Evolutionary conservation across 2,888 invertebrate species (phyloP).

Genomic region (Phasia obesa): DNA sequence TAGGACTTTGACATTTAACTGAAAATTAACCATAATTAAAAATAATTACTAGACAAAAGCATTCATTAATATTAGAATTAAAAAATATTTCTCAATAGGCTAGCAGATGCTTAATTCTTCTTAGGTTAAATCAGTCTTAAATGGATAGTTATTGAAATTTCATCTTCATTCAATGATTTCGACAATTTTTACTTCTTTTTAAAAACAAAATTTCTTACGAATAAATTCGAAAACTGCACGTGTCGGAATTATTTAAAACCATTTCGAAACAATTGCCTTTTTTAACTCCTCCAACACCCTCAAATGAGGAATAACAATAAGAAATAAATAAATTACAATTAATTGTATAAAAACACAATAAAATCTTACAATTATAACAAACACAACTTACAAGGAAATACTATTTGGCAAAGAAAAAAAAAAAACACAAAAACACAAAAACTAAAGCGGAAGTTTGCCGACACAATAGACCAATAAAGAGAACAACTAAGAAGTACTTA

Average conservation of each 20-base stretch:
- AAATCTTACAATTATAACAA: slow-evolving; percentile 13
- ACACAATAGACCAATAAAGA: slow-evolving; percentile 18
- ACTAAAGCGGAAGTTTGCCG: slow-evolving; percentile 48
- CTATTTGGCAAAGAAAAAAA: slow-evolving; percentile 22
- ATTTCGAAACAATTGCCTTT: slow-evolving; percentile 33
- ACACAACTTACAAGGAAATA: slow-evolving; percentile 40
- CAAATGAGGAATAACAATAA: slow-evolving; percentile 36
- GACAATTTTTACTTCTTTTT: background rate
- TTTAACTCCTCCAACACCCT: slow-evolving; percentile 53
- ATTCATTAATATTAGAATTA: too few species aligned
- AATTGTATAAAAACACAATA: slow-evolving; percentile 30
- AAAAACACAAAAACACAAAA: too few species aligned
- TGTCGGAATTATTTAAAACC: slow-evolving; percentile 35
- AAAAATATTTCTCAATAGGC: too few species aligned
- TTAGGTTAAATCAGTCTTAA: background rate
- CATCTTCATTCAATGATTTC: background rate
- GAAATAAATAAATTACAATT: slow-evolving; percentile 47
- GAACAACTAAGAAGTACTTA: slow-evolving; percentile 55
- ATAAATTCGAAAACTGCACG: slow-evolving; percentile 49
- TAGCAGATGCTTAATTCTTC: background rate
- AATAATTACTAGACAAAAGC: too few species aligned
- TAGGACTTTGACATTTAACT: too few species aligned
- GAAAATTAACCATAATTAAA: too few species aligned
- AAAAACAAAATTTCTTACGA: background rate
- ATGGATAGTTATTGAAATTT: background rate